Evolutionary conservation across 2,113 vertebrate genomes (phyloP), one percentile per base, ranked within the genome.

Genomic region (Pontoporia blainvillei): DNA sequence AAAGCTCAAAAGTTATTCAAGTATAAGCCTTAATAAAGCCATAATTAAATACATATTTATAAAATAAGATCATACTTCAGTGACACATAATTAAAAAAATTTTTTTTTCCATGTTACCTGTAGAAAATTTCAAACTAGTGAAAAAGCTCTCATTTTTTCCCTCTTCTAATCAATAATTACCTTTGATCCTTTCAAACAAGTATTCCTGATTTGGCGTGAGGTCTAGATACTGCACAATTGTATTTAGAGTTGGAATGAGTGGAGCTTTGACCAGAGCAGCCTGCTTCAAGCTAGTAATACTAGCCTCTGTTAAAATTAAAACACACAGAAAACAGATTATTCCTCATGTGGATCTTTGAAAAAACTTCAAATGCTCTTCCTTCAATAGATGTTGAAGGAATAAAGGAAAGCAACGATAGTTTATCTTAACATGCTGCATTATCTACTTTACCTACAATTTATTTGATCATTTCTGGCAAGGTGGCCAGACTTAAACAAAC

Each of bases 201-300:
- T 99, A 99, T 8, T 99, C 99, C 97, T 99, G 99, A 98, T 99
- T 99, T 1, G 99, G 99, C 2, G 99, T 99, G 61, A 99, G 98
- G 92, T 99, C 99, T 98, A 99, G 90, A 96, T 99, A 99, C 92
- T 99, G 99, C 96, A 99, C 99, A 0, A 99, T 99, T 1, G 99
- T 98, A 66, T 99, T 99, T 64, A 99, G 97, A 0, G 99, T 99
- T 0, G 99, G 99, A 91, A 99, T 99, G 75, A 99, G 99, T 0
- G 99, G 99, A 0, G 99, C 99, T 97, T 99, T 99, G 67, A 99
- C 99, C 21, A 99, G 98, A 0, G 99, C 99, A 0, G 99, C 99
- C 97, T 99, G 99, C 64, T 99, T 99, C 95, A 99, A 98, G 92
- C 99, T 99, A 97, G 99, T 99, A 79, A 99, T 99, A 95, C 99